Evolutionary conservation across 2,797 vertebrate species (phyloP).

Genomic region (Pangasius djambal): DNA sequence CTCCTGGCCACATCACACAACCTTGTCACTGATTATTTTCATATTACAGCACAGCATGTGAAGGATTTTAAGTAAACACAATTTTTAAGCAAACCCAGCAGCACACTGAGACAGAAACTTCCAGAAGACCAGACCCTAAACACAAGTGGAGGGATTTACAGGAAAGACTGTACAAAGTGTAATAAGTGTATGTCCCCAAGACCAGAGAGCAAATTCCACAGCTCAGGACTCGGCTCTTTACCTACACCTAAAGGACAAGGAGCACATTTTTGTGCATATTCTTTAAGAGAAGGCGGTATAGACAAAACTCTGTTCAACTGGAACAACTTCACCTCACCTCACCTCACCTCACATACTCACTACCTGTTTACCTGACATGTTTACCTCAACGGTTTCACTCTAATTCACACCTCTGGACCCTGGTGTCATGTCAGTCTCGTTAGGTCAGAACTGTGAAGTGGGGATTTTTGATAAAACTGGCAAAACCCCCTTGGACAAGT

Average conservation of each 20-base stretch:
- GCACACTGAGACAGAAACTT: not conserved
- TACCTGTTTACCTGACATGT: not conserved
- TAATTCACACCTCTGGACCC: not conserved
- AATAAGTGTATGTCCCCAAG: not conserved
- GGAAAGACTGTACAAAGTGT: not conserved
- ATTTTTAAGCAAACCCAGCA: not conserved
- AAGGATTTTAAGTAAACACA: not conserved
- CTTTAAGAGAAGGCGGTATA: not conserved
- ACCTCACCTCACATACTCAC: not conserved
- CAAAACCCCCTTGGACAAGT: not conserved
- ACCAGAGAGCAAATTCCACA: not conserved
- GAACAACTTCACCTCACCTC: not conserved
- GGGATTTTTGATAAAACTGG: not conserved
- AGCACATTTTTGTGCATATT: not conserved
- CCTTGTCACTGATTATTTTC: not conserved
- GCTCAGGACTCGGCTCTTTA: not conserved
- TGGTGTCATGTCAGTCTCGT: not conserved
- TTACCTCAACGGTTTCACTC: not conserved
- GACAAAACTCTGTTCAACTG: not conserved
- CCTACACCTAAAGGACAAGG: not conserved
- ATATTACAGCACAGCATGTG: not conserved
- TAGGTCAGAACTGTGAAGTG: not conserved
- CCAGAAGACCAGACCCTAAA: not conserved
- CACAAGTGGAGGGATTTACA: no score
- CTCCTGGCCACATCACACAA: not conserved